Percentiles rank a stretch among this genome's conserved stretches.
Conservation (phyloP, 2,888 invertebrate genomes). For the Cantharis rufa region DNA sequence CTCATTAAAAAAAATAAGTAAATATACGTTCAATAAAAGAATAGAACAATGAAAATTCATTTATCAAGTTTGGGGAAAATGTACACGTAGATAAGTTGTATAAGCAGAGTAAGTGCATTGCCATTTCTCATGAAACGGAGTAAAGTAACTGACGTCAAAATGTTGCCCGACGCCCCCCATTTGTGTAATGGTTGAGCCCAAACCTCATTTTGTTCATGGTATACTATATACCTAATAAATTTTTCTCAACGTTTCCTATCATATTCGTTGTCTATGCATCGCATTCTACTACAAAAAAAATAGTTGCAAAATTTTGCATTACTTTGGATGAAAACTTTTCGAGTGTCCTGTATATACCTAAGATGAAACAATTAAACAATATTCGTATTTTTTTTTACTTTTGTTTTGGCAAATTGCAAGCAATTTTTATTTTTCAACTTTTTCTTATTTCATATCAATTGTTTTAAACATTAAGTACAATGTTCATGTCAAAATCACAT, state of each 20-base stretch:
- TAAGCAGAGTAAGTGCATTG: constrained; percentile 13
- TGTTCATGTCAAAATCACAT: background rate
- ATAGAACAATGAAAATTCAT: background rate
- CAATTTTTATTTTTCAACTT: background rate
- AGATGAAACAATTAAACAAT: background rate
- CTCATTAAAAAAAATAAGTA: too few species aligned
- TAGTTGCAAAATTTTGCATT: constrained; percentile 16
- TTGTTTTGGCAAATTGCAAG: background rate
- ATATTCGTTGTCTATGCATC: background rate
- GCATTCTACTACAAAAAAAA: constrained; percentile 6
- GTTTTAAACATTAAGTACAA: background rate
- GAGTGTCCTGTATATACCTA: background rate
- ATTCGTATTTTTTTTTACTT: background rate
- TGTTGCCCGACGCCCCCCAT: constrained; percentile 52
- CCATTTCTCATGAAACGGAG: constrained; percentile 29
- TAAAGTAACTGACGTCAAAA: constrained; percentile 47
- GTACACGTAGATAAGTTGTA: background rate
- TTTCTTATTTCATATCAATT: background rate
- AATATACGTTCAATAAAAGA: background rate
- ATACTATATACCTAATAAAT: constrained; percentile 53
- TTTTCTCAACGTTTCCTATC: constrained; percentile 50
- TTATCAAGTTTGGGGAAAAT: background rate
- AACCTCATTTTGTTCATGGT: constrained; percentile 58
- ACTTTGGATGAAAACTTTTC: constrained; percentile 6
- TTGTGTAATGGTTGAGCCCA: constrained; percentile 56